A percentile compares a stretch with the other conserved stretches of the same genome.
Conservation (phyloP, 2,113 vertebrate genomes). For the Hyperoodon ampullatus region DNA sequence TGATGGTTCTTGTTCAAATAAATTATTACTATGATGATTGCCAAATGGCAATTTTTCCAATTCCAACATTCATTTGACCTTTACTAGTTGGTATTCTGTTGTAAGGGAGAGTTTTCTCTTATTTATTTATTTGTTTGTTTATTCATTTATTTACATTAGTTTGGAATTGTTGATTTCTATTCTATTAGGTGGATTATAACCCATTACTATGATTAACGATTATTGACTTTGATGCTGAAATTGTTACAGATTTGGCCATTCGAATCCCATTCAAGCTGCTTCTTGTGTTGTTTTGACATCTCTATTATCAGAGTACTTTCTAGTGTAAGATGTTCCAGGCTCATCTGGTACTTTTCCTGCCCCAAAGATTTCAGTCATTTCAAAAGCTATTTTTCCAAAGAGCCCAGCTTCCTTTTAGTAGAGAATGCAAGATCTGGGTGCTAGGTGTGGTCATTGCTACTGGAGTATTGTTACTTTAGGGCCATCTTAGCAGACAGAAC, state of each 20-base stretch:
- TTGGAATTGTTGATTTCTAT: not conserved
- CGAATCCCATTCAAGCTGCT: not conserved
- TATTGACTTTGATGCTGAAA: conserved; percentile 27
- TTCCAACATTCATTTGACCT: not conserved
- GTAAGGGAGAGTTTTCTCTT: not conserved
- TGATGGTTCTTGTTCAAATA: not conserved
- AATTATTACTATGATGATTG: not conserved
- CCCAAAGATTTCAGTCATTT: not conserved
- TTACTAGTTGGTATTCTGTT: not conserved
- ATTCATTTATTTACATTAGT: not conserved
- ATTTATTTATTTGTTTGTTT: not conserved
- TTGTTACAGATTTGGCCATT: not conserved
- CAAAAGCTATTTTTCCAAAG: not conserved
- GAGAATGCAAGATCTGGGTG: not conserved
- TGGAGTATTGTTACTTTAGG: not conserved
- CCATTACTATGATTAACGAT: not conserved
- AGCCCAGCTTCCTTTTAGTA: conserved; percentile 21
- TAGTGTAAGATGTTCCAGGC: not conserved
- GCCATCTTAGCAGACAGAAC: not conserved
- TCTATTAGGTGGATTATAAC: not conserved
- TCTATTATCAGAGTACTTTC: not conserved
- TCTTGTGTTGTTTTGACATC: not conserved
- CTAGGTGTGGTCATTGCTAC: not conserved
- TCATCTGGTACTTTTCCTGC: conserved; percentile 34
- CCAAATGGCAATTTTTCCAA: not conserved